Conservation (phyloP, 2,797 vertebrate species). For the Micropoecilia bifurca region DNA sequence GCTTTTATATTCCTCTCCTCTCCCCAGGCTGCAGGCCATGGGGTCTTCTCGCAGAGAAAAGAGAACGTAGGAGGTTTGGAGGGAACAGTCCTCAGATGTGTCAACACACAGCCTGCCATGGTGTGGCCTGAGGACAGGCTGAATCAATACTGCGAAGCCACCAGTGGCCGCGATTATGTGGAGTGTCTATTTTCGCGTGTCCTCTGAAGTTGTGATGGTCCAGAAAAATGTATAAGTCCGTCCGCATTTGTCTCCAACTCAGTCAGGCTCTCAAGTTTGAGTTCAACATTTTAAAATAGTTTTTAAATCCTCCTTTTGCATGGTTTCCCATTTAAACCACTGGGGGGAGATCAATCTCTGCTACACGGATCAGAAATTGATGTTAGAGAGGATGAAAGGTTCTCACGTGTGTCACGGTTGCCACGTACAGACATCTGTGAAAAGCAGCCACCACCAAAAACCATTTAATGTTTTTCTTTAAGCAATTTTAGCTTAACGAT, state of each 20-base stretch:
- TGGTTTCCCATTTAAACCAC: conserved; percentile 53
- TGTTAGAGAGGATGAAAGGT: conserved; percentile 22
- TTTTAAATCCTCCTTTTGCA: conserved; percentile 13
- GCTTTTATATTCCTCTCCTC: conserved; percentile 76
- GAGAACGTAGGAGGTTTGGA: conserved; percentile 71
- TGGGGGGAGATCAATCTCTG: conserved; percentile 76
- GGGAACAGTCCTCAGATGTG: conserved; percentile 76
- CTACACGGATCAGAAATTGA: conserved; percentile 28
- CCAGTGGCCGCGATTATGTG: conserved; percentile 61
- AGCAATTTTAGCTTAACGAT: neutral
- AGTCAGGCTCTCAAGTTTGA: conserved; percentile 23
- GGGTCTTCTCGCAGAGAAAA: conserved; percentile 69
- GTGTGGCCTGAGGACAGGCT: conserved; percentile 68
- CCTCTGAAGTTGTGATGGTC: conserved; percentile 49
- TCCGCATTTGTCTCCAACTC: conserved; percentile 29
- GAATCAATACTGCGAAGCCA: conserved; percentile 69
- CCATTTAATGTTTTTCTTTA: conserved; percentile 27
- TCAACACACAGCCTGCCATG: conserved; percentile 71
- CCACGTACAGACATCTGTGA: conserved; percentile 41
- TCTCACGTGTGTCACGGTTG: conserved; percentile 49
- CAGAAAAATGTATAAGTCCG: conserved; percentile 46
- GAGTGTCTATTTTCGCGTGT: conserved; percentile 62
- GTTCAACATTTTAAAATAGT: conserved; percentile 27
- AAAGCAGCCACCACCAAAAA: conserved; percentile 30
- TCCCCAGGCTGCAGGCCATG: conserved; percentile 70